Evolutionary conservation across 30 jellyfish, hydroid and myxozoan species (phyloP).

Genomic region (Aurelia aurita complex sp. Pacific): DNA sequence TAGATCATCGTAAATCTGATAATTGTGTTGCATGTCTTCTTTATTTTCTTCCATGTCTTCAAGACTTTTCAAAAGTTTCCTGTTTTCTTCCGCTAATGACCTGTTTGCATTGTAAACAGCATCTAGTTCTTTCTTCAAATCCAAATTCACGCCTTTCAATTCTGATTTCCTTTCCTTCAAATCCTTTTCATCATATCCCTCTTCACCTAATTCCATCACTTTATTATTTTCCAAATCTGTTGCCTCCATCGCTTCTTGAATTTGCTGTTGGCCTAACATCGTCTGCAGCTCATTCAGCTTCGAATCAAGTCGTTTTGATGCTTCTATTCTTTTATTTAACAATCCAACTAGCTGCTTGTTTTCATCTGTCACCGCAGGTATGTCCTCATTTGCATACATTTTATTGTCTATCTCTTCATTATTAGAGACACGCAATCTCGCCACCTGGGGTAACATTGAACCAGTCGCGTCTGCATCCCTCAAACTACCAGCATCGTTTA

Average conservation of each 20-base stretch:
- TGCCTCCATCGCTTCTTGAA: background rate
- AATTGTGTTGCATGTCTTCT: background rate
- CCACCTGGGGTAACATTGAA: constrained; percentile 28
- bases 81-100: constrained; percentile 8
- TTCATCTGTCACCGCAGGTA: constrained; percentile 25
- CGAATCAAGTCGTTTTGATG: constrained; percentile 23
- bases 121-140: constrained; percentile 32
- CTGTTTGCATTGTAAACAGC: constrained; percentile 3
- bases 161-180: background rate
- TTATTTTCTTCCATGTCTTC: background rate
- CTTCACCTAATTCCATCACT: background rate
- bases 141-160: background rate
- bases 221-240: background rate
- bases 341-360: constrained; percentile 19
- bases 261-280: constrained; percentile 23
- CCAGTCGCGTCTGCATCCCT: background rate
- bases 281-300: constrained; percentile 25
- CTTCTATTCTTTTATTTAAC: constrained; percentile 41
- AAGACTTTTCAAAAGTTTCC: background rate
- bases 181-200: background rate
- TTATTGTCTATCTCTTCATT: background rate
- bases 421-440: background rate
- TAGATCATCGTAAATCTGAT: background rate
- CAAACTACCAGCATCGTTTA: no score
- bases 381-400: constrained; percentile 4